Evolutionary conservation across 2,888 invertebrate genomes (phyloP).

Genomic region (Andricus curvator): DNA sequence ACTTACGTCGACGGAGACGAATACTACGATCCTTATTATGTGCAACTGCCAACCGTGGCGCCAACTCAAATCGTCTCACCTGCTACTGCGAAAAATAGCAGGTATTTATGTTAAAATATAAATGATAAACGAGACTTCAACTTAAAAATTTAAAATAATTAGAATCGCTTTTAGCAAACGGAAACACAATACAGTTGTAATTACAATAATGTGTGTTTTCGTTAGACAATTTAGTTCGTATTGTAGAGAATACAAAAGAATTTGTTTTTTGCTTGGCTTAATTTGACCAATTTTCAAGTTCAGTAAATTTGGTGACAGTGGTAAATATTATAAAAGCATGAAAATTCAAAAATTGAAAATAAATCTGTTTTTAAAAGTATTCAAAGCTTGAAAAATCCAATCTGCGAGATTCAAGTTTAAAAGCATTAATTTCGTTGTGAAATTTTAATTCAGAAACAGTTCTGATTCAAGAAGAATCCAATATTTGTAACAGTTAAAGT

Average conservation of each 20-base stretch:
- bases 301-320: too few relatives aligned
- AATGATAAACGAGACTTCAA: neutral
- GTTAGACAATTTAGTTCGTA: neutral
- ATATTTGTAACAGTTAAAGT: too few relatives aligned
- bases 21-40: neutral
- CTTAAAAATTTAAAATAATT: neutral
- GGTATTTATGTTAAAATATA: neutral
- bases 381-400: too few relatives aligned
- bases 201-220: neutral
- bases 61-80: neutral
- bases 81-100: neutral
- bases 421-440: too few relatives aligned
- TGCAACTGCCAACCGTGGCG: neutral
- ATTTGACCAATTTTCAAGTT: too few relatives aligned
- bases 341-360: too few relatives aligned
- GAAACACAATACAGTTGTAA: neutral
- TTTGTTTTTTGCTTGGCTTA: too few relatives aligned
- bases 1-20: neutral
- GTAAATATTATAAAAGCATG: too few relatives aligned
- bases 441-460: too few relatives aligned
- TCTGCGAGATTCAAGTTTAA: too few relatives aligned
- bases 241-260: neutral
- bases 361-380: too few relatives aligned
- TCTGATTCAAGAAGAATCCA: too few relatives aligned
- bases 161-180: neutral